Evolutionary conservation across 2,888 invertebrate species (phyloP), one percentile per base, ranked within the genome.

Genomic region (Spodoptera exigua): DNA sequence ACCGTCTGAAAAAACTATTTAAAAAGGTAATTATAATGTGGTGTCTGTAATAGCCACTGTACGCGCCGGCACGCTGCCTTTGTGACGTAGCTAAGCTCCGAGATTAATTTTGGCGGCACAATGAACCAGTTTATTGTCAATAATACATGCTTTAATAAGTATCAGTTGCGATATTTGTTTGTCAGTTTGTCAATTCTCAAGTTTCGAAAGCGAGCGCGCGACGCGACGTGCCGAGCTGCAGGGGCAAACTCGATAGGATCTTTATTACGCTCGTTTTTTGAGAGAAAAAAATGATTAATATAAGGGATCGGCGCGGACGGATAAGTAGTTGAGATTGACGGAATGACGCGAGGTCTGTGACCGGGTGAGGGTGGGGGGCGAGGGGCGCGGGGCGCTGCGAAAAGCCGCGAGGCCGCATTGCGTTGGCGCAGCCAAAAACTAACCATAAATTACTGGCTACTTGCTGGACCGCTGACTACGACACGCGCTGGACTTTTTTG

Each of bases 401-500:
- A 90, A 91, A 92, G 93, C 92, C 88, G 91, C 87, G 90, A 88
- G 90, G 90, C 93, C 74, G 86, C 93, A 93, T 92, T 93, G 92
- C 93, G 88, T 88, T 75, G 87, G 82, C 87, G 88, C 91, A 86
- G 87, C 93, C 94, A 93, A 94, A 94, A 94, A 94, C 94, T 94
- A 94, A 94, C 94, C 94, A 94, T 94, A 94, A 94, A 94, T 94
- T 94, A 94, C 93, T 84, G 89, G 89, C 91, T 88, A 91, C 93
- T 94, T 90, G 94, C 89, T 81, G 85, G 87, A 86, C 89, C 83
- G 84, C 88, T 82, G 85, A 79, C 83, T 89, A 87, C 87, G 91
- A 92, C 92, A 93, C 92, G 91, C 91, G 93, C 91, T 84, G 76
- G 61, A 75, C 83, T 88, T 92, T 92, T 91, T 91, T 89, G 79